Conservation (phyloP, 2,113 vertebrate genomes). For the Vireo altiloquus region DNA sequence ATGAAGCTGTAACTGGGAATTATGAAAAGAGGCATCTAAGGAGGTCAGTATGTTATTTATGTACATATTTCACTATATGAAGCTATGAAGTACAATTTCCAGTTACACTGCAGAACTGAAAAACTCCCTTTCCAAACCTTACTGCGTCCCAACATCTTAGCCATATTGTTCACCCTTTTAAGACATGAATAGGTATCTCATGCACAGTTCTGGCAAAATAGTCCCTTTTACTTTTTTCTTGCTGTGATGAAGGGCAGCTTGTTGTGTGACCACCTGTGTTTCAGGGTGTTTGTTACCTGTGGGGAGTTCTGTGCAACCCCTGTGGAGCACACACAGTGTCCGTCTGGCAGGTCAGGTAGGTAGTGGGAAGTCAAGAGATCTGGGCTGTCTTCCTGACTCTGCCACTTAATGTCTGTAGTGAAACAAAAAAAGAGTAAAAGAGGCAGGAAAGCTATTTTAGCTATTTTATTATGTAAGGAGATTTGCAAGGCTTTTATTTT, state of each 20-base stretch:
- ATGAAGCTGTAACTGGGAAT: not conserved
- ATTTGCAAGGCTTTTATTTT: not conserved
- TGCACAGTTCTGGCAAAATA: not conserved
- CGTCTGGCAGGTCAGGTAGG: not conserved
- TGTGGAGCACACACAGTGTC: fast-evolving
- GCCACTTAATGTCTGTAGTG: not conserved
- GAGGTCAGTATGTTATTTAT: not conserved
- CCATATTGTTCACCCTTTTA: not conserved
- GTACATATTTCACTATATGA: not conserved
- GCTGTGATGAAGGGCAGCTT: not conserved
- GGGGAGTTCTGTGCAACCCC: not conserved
- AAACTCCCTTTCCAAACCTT: not conserved
- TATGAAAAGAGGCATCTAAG: not conserved
- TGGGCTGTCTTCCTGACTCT: not conserved
- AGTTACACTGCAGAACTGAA: not conserved
- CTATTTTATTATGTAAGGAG: not conserved
- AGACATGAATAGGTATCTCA: not conserved
- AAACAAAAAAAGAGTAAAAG: not conserved
- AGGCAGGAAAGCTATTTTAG: not conserved
- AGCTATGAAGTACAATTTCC: not conserved
- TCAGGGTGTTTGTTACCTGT: not conserved
- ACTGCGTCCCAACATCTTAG: not conserved
- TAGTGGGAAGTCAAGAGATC: not conserved
- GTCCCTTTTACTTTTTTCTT: not conserved
- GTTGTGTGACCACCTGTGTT: not conserved